Percentiles rank a stretch among this genome's conserved stretches.
phyloP scores from a whole-genome alignment of 1,140 invertebrate genomes.

The Reticulitermes speratus region DNA sequence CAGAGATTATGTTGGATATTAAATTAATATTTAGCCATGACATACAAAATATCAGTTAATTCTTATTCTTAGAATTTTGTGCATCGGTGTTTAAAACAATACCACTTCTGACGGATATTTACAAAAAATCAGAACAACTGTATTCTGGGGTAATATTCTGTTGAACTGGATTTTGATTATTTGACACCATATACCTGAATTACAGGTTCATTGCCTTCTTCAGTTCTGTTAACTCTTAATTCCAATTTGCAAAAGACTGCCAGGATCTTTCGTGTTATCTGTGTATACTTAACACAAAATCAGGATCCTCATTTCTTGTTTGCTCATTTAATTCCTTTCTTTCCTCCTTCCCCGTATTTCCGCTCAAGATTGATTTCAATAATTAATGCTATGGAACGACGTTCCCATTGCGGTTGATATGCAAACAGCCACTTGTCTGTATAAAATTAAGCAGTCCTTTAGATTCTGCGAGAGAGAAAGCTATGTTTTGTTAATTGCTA shows the following conservation, averaged over 20 bases:
- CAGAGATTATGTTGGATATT: too few relatives aligned
- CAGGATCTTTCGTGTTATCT: neutral
- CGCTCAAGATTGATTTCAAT: constrained; percentile 4
- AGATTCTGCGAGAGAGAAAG: neutral
- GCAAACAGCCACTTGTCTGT: neutral
- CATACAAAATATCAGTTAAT: too few relatives aligned
- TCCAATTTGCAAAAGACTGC: neutral
- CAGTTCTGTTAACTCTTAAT: neutral
- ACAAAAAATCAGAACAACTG: too few relatives aligned
- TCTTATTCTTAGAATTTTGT: too few relatives aligned
- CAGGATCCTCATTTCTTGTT: neutral
- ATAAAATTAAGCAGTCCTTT: neutral
- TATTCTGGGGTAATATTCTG: neutral
- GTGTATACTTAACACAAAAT: neutral
- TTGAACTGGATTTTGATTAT: neutral
- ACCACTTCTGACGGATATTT: too few relatives aligned
- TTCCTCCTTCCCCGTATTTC: neutral
- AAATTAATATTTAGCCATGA: too few relatives aligned
- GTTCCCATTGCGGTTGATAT: neutral
- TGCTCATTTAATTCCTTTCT: neutral
- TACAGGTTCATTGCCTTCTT: neutral
- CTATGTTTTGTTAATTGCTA: neutral
- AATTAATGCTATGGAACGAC: neutral
- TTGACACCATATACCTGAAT: neutral
- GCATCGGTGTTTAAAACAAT: too few relatives aligned